A percentile compares a stretch with the other conserved stretches of the same genome.
These are phyloP conservation scores for Drosophila pseudoananassae DNA, from an alignment of 1,140 invertebrate genomes.

Conservation along the genomic window DNA sequence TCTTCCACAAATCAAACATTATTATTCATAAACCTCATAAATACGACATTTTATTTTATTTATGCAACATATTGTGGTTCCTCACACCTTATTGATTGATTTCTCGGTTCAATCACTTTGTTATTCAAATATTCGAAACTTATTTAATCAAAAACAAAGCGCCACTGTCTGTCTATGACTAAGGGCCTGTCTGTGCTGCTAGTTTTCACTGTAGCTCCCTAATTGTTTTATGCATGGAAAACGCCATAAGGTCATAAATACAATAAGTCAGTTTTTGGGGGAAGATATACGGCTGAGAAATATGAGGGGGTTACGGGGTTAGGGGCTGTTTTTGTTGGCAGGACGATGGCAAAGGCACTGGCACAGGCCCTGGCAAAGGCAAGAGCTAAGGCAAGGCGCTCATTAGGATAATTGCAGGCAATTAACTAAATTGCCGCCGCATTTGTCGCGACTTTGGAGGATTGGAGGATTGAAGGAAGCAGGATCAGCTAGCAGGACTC, in stretches of 20 bases:
- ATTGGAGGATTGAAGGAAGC: neutral
- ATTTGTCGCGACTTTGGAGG: constrained; percentile 71
- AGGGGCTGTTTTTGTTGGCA: constrained; percentile 4
- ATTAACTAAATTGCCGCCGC: constrained; percentile 82
- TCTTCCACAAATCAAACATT: no score
- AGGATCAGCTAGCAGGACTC: neutral
- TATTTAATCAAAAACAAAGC: constrained; percentile 27
- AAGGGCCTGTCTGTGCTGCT: neutral
- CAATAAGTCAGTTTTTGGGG: constrained; percentile 57
- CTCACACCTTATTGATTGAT: constrained; percentile 17
- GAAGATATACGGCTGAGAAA: constrained; percentile 59
- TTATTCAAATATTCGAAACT: constrained; percentile 24
- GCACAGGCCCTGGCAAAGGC: neutral
- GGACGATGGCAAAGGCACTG: constrained; percentile 36
- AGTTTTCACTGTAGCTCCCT: constrained; percentile 19
- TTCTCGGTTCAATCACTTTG: constrained; percentile 18
- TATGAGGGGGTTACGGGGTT: constrained; percentile 7
- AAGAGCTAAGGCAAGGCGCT: constrained; percentile 67
- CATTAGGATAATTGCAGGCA: constrained; percentile 83
- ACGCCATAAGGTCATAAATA: constrained; percentile 79
- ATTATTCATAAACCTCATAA: no score
- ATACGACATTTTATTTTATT: no score
- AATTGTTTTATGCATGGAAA: constrained; percentile 67
- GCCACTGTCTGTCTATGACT: neutral
- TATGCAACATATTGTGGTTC: no score